These are phyloP conservation scores for Epizoanthus stellaris DNA, from an alignment of 92 coral and sea anemone genomes.

Conservation along the genomic window DNA sequence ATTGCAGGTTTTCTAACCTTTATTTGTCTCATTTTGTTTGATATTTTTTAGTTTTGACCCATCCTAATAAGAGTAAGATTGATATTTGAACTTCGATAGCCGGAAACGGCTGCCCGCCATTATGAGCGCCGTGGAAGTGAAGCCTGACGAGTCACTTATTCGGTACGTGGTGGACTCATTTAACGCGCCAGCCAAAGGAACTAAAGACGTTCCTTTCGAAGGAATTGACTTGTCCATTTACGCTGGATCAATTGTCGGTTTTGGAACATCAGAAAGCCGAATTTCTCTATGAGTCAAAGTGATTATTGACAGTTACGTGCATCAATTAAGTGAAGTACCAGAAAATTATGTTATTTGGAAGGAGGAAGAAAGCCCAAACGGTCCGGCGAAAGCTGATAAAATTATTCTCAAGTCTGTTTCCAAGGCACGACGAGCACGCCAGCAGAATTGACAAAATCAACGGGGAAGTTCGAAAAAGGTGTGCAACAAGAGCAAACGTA, in stretches of 20 bases:
- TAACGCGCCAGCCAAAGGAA: background rate
- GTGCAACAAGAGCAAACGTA: background rate
- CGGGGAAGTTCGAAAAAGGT: background rate
- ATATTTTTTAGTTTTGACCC: no score
- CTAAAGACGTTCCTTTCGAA: slow-evolving; percentile 1
- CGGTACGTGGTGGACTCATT: background rate
- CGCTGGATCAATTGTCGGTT: slow-evolving; percentile 1
- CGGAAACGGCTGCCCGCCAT: no score
- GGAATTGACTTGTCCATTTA: background rate
- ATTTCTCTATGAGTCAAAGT: background rate
- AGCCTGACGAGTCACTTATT: background rate
- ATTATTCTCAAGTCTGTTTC: background rate
- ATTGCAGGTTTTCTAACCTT: no score
- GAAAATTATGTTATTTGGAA: no score
- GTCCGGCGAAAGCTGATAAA: no score
- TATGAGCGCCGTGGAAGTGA: no score
- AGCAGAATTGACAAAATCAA: background rate
- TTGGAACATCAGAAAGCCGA: slow-evolving; percentile 1
- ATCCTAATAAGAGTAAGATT: no score
- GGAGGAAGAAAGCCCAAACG: no score
- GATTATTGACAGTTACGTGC: background rate
- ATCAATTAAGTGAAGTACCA: background rate
- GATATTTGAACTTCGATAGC: no score
- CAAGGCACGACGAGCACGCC: background rate
- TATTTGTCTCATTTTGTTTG: no score